phyloP scores from a whole-genome alignment of 2,888 invertebrate species.

The Diplolepis rosae region DNA sequence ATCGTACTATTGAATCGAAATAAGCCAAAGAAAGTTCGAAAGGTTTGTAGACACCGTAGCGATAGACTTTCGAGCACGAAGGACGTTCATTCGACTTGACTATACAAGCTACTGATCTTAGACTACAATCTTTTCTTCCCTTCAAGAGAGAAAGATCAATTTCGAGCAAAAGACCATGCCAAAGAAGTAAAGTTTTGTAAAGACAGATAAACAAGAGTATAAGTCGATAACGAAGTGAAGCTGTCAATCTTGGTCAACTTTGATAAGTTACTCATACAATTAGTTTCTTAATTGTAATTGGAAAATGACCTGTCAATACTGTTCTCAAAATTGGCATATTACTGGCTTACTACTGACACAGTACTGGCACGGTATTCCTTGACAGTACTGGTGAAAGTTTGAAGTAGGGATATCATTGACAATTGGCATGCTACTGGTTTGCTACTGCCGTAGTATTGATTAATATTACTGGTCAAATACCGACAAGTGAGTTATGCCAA shows the following conservation, averaged over 20 bases:
- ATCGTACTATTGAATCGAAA: constrained; percentile 3
- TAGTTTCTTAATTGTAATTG: neutral
- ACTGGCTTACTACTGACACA: no score
- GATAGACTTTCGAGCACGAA: constrained; percentile 5
- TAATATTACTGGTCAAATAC: no score
- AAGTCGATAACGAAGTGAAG: neutral
- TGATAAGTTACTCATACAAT: neutral
- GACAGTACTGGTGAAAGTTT: no score
- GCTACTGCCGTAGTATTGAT: no score
- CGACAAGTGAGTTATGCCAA: no score
- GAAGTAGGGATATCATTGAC: no score
- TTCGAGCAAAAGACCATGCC: neutral
- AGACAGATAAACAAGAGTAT: neutral
- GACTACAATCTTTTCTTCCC: neutral
- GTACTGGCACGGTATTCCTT: no score
- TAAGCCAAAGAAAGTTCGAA: constrained; percentile 7
- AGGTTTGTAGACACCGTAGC: constrained; percentile 1
- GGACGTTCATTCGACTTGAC: constrained; percentile 5
- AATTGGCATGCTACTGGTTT: no score
- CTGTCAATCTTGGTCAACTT: neutral
- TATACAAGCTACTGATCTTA: neutral
- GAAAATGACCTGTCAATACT: no score
- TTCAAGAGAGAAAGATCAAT: neutral
- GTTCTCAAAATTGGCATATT: no score
- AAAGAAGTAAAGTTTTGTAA: neutral